phyloP scores from a whole-genome alignment of 2,888 invertebrate species.

The Creontiades dilutus region DNA sequence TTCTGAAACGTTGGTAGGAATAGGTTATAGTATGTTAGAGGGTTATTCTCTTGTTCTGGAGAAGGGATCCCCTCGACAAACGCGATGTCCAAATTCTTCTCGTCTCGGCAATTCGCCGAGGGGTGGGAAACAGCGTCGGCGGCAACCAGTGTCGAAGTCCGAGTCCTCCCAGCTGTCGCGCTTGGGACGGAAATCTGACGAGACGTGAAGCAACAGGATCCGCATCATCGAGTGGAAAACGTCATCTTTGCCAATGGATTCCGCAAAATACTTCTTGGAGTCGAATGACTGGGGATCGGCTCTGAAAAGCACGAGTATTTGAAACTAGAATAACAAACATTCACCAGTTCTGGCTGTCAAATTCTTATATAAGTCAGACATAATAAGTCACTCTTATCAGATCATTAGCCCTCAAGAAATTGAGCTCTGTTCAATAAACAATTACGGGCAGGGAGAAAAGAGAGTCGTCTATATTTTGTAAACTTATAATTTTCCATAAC shows the following conservation, averaged over 20 bases:
- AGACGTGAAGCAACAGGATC: constrained; percentile 42
- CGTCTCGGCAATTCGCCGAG: background rate
- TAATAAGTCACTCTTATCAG: no score
- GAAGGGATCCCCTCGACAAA: background rate
- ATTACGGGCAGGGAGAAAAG: no score
- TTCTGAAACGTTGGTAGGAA: no score
- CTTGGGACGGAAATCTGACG: constrained; percentile 36
- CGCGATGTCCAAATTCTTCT: background rate
- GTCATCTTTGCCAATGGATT: constrained; percentile 44
- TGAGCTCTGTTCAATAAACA: no score
- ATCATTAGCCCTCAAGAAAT: no score
- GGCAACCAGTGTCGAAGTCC: background rate
- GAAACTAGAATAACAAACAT: background rate
- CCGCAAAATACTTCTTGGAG: background rate
- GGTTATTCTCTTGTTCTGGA: no score
- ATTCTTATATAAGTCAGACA: no score
- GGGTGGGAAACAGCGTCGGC: background rate
- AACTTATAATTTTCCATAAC: no score
- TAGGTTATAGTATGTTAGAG: no score
- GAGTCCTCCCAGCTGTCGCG: background rate
- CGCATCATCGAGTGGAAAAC: constrained; percentile 37
- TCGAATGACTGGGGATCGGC: constrained; percentile 33
- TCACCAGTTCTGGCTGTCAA: no score
- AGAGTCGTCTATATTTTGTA: no score
- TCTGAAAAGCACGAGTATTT: background rate